These are phyloP conservation scores for Prionace glauca DNA, from an alignment of 2,797 vertebrate genomes.

Conservation along the genomic window DNA sequence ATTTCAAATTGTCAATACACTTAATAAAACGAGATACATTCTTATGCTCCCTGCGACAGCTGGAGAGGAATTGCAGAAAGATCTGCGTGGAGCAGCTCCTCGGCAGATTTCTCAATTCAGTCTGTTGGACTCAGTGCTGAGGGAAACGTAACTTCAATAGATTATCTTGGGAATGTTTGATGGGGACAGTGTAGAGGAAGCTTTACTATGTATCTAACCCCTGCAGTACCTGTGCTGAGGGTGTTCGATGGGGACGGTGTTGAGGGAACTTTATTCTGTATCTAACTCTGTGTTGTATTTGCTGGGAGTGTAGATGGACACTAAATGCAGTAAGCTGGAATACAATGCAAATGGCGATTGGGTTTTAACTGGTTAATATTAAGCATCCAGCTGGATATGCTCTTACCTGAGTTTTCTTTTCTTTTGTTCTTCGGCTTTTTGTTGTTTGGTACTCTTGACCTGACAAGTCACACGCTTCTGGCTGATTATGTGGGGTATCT, in stretches of 20 bases:
- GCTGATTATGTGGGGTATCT: background rate
- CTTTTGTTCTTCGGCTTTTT: background rate
- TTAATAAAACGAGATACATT: background rate
- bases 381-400: background rate
- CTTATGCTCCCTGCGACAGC: background rate
- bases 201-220: background rate
- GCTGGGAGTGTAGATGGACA: too few species aligned
- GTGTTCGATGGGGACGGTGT: background rate
- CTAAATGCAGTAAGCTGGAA: background rate
- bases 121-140: background rate
- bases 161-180: background rate
- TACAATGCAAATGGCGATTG: too few species aligned
- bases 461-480: background rate
- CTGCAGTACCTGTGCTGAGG: too few species aligned
- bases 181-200: background rate
- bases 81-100: background rate
- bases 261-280: background rate
- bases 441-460: background rate
- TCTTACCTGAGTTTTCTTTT: background rate
- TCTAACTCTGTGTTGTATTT: background rate
- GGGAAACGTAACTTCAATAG: background rate
- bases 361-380: background rate
- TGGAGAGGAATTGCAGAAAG: background rate
- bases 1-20: background rate
- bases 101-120: background rate